Conservation (phyloP, 2,888 invertebrate species). For the Halictus quadricinctus region DNA sequence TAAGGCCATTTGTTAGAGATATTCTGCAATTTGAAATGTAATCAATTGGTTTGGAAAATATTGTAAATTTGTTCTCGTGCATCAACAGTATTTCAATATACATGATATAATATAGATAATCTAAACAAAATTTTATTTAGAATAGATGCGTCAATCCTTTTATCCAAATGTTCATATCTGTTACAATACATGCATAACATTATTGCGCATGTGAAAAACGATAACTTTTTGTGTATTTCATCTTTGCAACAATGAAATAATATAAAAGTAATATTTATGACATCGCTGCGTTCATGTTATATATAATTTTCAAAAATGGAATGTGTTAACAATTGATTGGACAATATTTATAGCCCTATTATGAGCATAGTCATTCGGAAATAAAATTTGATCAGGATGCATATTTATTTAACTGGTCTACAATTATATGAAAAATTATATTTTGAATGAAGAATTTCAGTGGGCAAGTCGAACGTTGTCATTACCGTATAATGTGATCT, state of each 20-base stretch:
- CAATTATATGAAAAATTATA: slow-evolving; percentile 27
- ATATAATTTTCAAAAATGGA: neutral
- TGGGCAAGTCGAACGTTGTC: slow-evolving; percentile 6
- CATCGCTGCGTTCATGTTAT: neutral
- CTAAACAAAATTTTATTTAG: neutral
- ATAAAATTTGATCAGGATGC: slow-evolving; percentile 1
- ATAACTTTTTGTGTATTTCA: neutral
- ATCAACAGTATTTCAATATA: neutral
- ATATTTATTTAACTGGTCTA: slow-evolving; percentile 2
- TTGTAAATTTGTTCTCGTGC: neutral
- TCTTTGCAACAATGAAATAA: neutral
- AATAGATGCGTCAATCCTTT: neutral
- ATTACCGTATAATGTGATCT: slow-evolving; percentile 45
- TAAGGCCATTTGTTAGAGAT: neutral
- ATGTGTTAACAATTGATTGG: slow-evolving; percentile 30
- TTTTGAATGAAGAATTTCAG: slow-evolving; percentile 18
- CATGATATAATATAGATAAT: neutral
- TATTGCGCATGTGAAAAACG: slow-evolving; percentile 1
- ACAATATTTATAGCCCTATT: slow-evolving; percentile 11
- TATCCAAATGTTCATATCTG: neutral
- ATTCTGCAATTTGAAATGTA: neutral
- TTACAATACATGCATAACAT: neutral
- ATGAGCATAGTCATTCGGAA: slow-evolving; percentile 9
- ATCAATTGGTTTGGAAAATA: neutral
- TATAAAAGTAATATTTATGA: neutral